Conservation (phyloP, 2,113 vertebrate genomes). For the Pomatorhinus ruficollis region DNA sequence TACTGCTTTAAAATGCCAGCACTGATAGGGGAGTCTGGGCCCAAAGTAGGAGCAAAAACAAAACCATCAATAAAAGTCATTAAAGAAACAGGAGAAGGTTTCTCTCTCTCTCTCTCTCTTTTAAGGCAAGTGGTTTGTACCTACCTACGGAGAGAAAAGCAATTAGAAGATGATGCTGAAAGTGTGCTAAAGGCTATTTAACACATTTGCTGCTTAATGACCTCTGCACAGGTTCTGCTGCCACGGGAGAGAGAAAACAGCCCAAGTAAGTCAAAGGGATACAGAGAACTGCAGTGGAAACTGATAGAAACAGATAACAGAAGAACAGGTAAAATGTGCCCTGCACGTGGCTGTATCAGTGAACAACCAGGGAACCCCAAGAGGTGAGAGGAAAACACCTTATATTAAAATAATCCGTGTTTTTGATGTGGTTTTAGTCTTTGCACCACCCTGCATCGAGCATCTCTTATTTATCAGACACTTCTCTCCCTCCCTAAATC, state of each 20-base stretch:
- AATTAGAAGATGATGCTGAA: not conserved
- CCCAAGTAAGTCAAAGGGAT: not conserved
- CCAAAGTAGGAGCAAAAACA: constrained; percentile 3
- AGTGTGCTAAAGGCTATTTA: constrained; percentile 1
- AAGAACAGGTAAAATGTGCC: not conserved
- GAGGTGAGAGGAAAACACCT: not conserved
- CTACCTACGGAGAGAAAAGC: not conserved
- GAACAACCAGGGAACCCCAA: not conserved
- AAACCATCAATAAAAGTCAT: constrained; percentile 16
- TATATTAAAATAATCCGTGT: accelerated
- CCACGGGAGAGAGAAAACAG: not conserved
- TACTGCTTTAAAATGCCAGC: constrained; percentile 65
- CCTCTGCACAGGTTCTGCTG: constrained; percentile 11
- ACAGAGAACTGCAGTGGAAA: not conserved
- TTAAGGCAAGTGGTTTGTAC: not conserved
- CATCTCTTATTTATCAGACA: not conserved
- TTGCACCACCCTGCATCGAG: accelerated
- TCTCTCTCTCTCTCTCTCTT: not conserved
- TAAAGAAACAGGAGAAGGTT: not conserved
- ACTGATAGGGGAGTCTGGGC: not conserved
- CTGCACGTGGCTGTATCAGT: accelerated
- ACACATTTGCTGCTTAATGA: not conserved
- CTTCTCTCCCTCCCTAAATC: not conserved
- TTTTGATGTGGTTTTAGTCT: not conserved
- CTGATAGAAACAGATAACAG: accelerated